Evolutionary conservation across 2,888 invertebrate species (phyloP), one percentile per base, ranked within the genome.

Genomic region (Diarsia brunnea): DNA sequence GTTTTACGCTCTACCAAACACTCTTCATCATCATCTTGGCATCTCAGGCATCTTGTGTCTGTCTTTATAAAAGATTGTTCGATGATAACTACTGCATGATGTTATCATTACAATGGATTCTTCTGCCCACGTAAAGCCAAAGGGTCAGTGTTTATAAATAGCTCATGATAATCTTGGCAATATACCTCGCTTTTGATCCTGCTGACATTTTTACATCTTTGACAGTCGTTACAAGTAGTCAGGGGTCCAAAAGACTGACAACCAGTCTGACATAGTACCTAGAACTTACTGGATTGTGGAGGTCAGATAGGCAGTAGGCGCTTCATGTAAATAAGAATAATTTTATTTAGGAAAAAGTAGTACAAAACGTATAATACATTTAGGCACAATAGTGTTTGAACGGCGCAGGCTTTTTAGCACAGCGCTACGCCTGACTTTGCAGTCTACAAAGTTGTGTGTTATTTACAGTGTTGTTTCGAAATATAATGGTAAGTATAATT

Each of bases 31-130:
- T 76, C 60, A 21, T 75, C 24, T 75, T 10, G 60, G 14, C 38
- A 61, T 78, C 53, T n/a, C n/a, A n/a, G 11, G 47, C 31, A 12
- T 49, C 53, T 76, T 43, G 19, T 24, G 27, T 51, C 43, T 61
- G 78, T 14, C 78, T 55, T 11, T 7, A 49, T 8, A 67, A 63
- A 2, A 63, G 78, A 78, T 78, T 24, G 61, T 31, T 21, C 53
- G 11, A 43, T 63, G 82, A 82, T 82, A 78, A 66, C 82, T 66
- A 82, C 60, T 16, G 31, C 38, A 45, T 55, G 78, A 82, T 77
- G n/a, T 55, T 82, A 82, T 77, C 78, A 78, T 49, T 63, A 82
- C 82, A 78, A 78, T 82, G 78, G 77, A 55, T 24, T 78, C 82
- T 63, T 49, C 64, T 51, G 31, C 78, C 78, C 78, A 67, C 78